Evolutionary conservation across 2,113 vertebrate genomes (phyloP).

Genomic region (Mionectes macconnelli): DNA sequence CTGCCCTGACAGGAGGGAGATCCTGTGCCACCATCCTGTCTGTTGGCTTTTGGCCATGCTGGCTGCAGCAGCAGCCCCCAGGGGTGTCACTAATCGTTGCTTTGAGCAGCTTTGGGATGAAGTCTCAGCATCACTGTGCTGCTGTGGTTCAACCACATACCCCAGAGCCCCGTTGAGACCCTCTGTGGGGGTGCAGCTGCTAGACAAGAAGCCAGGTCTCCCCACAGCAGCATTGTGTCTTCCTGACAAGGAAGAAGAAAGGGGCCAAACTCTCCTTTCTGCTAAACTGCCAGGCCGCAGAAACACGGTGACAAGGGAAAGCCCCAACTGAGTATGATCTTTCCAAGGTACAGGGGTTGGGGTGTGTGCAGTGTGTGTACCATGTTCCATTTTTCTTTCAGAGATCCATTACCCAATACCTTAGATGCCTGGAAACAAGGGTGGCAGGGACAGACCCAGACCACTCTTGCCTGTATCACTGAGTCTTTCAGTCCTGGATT

Average conservation of each 20-base stretch:
- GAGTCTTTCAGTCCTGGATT: not conserved
- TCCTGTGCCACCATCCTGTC: not conserved
- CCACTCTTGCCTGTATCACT: not conserved
- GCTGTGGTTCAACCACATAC: not conserved
- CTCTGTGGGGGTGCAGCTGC: not conserved
- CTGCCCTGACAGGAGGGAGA: not conserved
- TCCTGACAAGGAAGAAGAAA: not conserved
- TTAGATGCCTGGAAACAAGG: not conserved
- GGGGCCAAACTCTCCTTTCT: not conserved
- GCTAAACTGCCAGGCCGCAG: not conserved
- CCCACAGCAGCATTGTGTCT: rapidly evolving
- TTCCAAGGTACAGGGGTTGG: not conserved
- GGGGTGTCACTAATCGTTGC: rapidly evolving
- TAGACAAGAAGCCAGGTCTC: rapidly evolving
- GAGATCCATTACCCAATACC: not conserved
- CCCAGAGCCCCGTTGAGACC: not conserved
- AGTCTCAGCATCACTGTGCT: rapidly evolving
- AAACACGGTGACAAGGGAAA: not conserved
- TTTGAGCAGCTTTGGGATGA: not conserved
- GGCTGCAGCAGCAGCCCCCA: not conserved
- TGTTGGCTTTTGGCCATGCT: rapidly evolving
- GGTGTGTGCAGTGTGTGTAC: not conserved
- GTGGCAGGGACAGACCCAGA: not conserved
- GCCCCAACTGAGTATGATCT: not conserved
- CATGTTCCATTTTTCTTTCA: not conserved